A percentile compares a stretch with the other conserved stretches of the same genome.
Evolutionary conservation across 2,113 vertebrate genomes (phyloP).

Genomic region (Columba livia): DNA sequence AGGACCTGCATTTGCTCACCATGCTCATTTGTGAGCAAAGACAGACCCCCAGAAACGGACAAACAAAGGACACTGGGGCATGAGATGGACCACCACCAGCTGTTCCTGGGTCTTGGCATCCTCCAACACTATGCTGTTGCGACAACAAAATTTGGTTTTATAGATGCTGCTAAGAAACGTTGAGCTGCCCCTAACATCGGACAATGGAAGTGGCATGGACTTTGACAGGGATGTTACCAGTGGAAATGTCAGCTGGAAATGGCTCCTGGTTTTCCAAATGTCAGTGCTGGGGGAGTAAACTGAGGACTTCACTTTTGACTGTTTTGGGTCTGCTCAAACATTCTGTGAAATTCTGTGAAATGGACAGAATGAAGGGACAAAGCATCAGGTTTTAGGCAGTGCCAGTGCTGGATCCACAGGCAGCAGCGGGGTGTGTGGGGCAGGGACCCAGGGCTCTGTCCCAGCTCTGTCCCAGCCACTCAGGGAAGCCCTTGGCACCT

Average conservation of each 20-base stretch:
- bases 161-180: background rate
- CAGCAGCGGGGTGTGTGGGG: background rate
- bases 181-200: background rate
- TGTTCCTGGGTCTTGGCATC: background rate
- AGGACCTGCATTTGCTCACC: background rate
- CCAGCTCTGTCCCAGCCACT: background rate
- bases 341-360: too few relatives aligned
- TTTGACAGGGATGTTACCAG: background rate
- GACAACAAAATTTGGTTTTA: background rate
- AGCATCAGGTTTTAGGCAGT: background rate
- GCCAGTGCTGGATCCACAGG: accelerated
- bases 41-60: background rate
- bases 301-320: background rate
- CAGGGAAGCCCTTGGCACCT: accelerated
- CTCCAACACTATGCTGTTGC: background rate
- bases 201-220: background rate
- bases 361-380: background rate
- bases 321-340: background rate
- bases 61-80: background rate
- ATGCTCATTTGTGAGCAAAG: background rate
- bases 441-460: background rate
- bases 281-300: background rate
- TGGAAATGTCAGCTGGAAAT: background rate
- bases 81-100: background rate
- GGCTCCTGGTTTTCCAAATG: background rate